phyloP scores from a whole-genome alignment of 2,888 invertebrate genomes.

The Mactromeris polynyma region DNA sequence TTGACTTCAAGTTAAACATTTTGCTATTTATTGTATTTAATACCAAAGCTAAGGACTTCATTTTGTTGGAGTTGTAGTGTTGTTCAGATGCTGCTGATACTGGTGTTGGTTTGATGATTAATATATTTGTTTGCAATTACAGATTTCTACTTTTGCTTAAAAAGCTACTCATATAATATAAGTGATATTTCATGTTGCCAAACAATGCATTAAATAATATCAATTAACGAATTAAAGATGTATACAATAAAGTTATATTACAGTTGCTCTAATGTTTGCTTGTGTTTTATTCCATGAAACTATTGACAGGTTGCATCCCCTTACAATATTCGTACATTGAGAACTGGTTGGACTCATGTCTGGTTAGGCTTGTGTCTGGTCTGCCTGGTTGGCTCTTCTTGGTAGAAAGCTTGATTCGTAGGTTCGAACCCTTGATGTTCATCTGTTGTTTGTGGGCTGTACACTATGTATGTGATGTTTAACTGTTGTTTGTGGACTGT shows the following conservation, averaged over 20 bases:
- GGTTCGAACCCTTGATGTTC: too few relatives aligned
- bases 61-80: background rate
- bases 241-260: background rate
- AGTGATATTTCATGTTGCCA: background rate
- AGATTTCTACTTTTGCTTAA: background rate
- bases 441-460: too few relatives aligned
- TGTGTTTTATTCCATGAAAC: too few relatives aligned
- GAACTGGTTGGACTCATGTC: too few relatives aligned
- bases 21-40: background rate
- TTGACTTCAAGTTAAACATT: background rate
- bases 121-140: background rate
- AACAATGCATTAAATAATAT: conserved; percentile 7
- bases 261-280: conserved; percentile 21
- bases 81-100: background rate
- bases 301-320: too few relatives aligned
- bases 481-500: too few relatives aligned
- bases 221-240: background rate
- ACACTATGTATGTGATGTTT: too few relatives aligned
- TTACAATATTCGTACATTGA: too few relatives aligned
- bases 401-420: too few relatives aligned
- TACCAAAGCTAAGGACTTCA: background rate
- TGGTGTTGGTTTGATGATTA: background rate
- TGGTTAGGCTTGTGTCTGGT: too few relatives aligned
- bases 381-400: too few relatives aligned
- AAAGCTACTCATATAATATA: background rate